Base-by-base conservation (phyloP, 64 coral and sea anemone species). In the Catalaphyllia jardinei region DNA sequence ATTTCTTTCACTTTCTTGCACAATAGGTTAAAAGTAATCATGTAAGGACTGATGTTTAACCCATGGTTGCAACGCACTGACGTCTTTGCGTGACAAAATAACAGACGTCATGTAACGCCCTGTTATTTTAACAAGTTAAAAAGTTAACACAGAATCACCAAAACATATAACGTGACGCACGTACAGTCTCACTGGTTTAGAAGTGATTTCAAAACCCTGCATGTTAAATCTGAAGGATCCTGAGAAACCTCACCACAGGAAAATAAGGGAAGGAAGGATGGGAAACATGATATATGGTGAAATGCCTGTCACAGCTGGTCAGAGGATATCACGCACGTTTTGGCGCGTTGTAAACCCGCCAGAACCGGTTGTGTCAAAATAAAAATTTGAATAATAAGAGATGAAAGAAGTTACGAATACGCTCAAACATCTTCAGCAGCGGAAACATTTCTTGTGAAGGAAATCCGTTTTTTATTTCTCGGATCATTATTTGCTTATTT, bases 251-350 rank as follows among this genome's bases (percentile, higher is more conserved):
- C 22, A 38, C 52, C 24, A 10, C 27, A 22, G 67, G 42, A 69
- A 67, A 67, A n/a, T 25, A 24, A 0, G 19, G 22, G 64, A 67
- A 67, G 64, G 64, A 67, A 25, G 6, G 27, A 8, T 11, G 10
- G 11, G 42, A 46, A 27, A 24, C 8, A 11, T 24, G 22, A 27
- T n/a, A 27, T 6, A 25, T 67, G 24, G 22, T 67, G 63, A 67
- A 25, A 27, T 24, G 22, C 22, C 65, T 27, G 65, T 69, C 65
- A 69, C 65, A 69, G 22, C 65, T 69, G 20, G 65, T 46, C 22
- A 77, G 35, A 35, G 33, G 46, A 85, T n/a, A 83, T 46, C 80
- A 83, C 20, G 81, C 80, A 83, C 20, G 81, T 85, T 71, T n/a
- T 9, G 14, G 62, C 31, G 81, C 71, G 81, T 50, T 29, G 35